Conservation (phyloP, 1,140 invertebrate species). For the Paracyclopina nana region DNA sequence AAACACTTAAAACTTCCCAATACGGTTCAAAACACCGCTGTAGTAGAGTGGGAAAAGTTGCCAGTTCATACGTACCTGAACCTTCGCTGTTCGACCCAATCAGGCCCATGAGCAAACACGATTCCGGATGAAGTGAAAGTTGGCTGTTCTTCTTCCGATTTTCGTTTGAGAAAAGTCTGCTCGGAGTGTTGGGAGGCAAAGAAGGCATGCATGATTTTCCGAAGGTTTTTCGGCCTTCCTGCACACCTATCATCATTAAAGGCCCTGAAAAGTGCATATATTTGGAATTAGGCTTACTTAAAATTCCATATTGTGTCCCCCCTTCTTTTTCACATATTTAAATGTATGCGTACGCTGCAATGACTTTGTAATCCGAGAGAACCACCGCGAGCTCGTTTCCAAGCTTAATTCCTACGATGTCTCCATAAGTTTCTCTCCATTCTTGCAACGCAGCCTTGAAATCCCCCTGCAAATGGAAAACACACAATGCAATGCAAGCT, state of each 20-base stretch:
- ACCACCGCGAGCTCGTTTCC: not conserved
- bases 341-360: no score
- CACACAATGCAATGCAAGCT: not conserved
- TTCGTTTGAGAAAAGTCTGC: no score
- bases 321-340: no score
- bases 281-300: no score
- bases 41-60: no score
- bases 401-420: slow-evolving; percentile 1
- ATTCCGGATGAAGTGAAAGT: no score
- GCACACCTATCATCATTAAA: slow-evolving; percentile 7
- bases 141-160: no score
- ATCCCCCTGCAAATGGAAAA: not conserved
- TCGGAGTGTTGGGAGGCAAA: not conserved
- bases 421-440: not conserved
- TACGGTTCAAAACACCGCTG: no score
- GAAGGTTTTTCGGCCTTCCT: not conserved
- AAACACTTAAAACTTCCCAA: no score
- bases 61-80: no score
- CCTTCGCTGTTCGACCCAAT: slow-evolving; percentile 2
- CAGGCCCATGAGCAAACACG: slow-evolving; percentile 3
- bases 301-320: no score
- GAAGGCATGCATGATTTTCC: not conserved
- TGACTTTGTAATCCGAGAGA: not conserved
- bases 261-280: not conserved
- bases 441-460: not conserved